A percentile compares a stretch with the other conserved stretches of the same genome.
Evolutionary conservation across 2,888 invertebrate genomes (phyloP).

Genomic region (Choristoneura rosaceana): DNA sequence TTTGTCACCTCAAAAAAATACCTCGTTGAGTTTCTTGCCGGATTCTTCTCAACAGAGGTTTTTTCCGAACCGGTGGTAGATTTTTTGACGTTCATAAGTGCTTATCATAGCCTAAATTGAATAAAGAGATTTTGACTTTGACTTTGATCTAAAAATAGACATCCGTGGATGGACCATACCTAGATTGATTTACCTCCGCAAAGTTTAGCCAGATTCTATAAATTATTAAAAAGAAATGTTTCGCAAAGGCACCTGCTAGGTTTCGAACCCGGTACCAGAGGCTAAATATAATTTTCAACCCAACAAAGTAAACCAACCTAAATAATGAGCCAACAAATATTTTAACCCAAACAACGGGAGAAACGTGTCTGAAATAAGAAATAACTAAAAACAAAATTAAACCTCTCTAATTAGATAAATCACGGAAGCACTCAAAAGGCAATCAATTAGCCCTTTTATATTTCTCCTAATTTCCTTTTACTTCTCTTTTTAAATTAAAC

Average conservation of each 20-base stretch:
- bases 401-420: conserved; percentile 10
- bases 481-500: background rate
- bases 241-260: background rate
- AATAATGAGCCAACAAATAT: background rate
- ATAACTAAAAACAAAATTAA: conserved; percentile 2
- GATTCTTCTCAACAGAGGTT: no score
- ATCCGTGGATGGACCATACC: no score
- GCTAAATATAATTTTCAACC: background rate
- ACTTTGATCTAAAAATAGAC: no score
- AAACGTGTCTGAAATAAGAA: conserved; percentile 9
- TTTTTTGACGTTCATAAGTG: no score
- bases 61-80: no score
- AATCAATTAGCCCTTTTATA: conserved; percentile 2
- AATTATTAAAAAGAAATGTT: no score
- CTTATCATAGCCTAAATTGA: no score
- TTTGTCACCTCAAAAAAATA: no score
- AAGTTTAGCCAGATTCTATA: no score
- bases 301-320: background rate
- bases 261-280: background rate
- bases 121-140: no score
- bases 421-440: background rate
- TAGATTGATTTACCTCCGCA: no score
- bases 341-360: background rate
- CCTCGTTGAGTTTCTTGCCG: no score
- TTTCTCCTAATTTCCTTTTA: background rate